Evolutionary conservation across 2,888 invertebrate genomes (phyloP).

Genomic region (Hermaeophaga mercurialis): DNA sequence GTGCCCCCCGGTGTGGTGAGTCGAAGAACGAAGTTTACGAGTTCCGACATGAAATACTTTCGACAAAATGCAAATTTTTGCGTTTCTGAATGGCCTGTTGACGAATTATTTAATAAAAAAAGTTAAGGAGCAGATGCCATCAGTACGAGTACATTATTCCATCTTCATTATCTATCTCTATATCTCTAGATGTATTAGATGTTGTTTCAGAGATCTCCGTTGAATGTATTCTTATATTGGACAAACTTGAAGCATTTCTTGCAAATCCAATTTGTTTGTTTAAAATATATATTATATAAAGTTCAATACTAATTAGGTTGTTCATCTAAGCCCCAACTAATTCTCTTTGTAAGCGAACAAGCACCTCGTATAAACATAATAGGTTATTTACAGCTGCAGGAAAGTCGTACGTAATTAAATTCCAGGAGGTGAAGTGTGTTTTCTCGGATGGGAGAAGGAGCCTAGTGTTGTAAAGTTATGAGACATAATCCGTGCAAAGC

Average conservation of each 20-base stretch:
- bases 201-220: too few species aligned
- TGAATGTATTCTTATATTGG: too few species aligned
- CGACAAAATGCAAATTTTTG: conserved; percentile 1
- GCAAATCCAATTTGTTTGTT: too few species aligned
- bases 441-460: conserved; percentile 5
- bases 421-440: conserved; percentile 16
- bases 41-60: neutral
- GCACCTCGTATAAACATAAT: neutral
- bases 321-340: too few species aligned
- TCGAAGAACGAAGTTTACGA: neutral
- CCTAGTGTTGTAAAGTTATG: conserved; percentile 10
- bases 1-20: conserved; percentile 1
- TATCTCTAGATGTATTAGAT: too few species aligned
- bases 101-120: neutral
- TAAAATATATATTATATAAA: too few species aligned
- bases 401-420: conserved; percentile 27
- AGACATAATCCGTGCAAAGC: conserved; percentile 8
- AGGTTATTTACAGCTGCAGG: conserved; percentile 20
- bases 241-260: too few species aligned
- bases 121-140: neutral
- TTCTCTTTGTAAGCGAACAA: neutral
- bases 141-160: too few species aligned
- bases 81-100: neutral
- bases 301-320: too few species aligned
- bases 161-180: too few species aligned